These are phyloP conservation scores for Drosophila monieri DNA, from an alignment of 2,888 invertebrate species.

Conservation along the genomic window DNA sequence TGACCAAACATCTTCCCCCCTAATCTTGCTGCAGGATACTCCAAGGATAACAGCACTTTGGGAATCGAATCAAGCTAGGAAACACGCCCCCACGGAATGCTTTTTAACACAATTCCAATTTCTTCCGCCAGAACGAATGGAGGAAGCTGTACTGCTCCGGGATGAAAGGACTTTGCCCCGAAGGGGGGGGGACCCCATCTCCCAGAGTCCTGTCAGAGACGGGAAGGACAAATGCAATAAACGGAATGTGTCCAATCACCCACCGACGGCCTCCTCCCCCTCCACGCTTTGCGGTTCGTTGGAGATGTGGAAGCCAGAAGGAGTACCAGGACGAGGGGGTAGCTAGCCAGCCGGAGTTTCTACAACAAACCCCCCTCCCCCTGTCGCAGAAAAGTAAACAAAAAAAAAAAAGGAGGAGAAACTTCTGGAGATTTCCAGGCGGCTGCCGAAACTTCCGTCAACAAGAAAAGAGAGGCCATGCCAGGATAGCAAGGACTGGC, in stretches of 20 bases:
- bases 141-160: conserved; percentile 55
- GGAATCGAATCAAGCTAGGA: conserved; percentile 30
- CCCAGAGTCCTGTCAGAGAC: conserved; percentile 5
- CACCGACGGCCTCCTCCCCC: conserved; percentile 41
- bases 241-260: conserved; percentile 34
- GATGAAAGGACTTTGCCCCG: conserved; percentile 34
- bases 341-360: neutral
- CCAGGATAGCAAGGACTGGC: neutral
- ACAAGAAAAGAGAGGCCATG: conserved; percentile 55
- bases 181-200: conserved; percentile 3
- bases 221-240: conserved; percentile 68
- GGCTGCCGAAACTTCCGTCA: conserved; percentile 62
- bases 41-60: neutral
- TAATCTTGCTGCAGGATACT: too few species aligned
- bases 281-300: conserved; percentile 29
- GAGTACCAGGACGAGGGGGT: neutral
- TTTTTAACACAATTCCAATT: conserved; percentile 57
- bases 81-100: conserved; percentile 54
- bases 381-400: conserved; percentile 37
- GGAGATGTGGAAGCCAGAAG: conserved; percentile 1
- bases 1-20: conserved; percentile 35
- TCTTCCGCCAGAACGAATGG: conserved; percentile 32
- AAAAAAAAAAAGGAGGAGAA: conserved; percentile 31
- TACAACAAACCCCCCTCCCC: conserved; percentile 33
- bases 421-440: conserved; percentile 36